These are phyloP conservation scores for Halcyon chelicuti DNA, from an alignment of 2,797 vertebrate species.

Conservation along the genomic window DNA sequence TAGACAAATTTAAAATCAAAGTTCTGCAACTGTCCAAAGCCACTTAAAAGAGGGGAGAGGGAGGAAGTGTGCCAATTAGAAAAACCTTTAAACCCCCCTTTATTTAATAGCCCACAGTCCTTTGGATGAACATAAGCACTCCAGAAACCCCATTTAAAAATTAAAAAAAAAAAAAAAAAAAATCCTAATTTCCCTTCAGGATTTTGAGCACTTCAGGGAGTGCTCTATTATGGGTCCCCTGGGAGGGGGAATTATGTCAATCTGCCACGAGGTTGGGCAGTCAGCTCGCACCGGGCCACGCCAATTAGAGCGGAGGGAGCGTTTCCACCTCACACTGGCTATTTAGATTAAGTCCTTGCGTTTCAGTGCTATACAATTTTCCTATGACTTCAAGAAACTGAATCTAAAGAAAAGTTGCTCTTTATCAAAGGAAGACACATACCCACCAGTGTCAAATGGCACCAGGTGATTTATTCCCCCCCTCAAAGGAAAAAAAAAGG, in stretches of 20 bases:
- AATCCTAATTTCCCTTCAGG: constrained; percentile 41
- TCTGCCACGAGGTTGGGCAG: constrained; percentile 8
- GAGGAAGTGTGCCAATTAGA: constrained; percentile 55
- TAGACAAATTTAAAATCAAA: constrained; percentile 67
- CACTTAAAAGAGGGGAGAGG: constrained; percentile 21
- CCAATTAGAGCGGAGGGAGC: background rate
- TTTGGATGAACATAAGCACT: constrained; percentile 34
- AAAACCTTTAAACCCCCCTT: constrained; percentile 16
- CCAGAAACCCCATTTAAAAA: constrained; percentile 16
- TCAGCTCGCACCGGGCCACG: background rate
- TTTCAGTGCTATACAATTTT: constrained; percentile 13
- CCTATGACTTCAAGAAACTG: background rate
- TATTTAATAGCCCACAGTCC: constrained; percentile 27
- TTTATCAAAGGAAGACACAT: constrained; percentile 10
- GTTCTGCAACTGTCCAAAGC: constrained; percentile 64
- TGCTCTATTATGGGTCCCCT: background rate
- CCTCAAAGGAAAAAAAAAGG: background rate
- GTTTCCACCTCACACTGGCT: background rate
- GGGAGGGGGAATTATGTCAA: background rate
- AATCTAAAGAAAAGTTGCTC: constrained; percentile 27
- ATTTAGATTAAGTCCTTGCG: background rate
- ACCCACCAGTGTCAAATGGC: background rate
- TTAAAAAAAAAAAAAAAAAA: background rate
- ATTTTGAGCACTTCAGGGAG: constrained; percentile 48
- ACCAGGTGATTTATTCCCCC: background rate